Base-by-base conservation (phyloP, 2,888 invertebrate genomes). In the Diaperis boleti region DNA sequence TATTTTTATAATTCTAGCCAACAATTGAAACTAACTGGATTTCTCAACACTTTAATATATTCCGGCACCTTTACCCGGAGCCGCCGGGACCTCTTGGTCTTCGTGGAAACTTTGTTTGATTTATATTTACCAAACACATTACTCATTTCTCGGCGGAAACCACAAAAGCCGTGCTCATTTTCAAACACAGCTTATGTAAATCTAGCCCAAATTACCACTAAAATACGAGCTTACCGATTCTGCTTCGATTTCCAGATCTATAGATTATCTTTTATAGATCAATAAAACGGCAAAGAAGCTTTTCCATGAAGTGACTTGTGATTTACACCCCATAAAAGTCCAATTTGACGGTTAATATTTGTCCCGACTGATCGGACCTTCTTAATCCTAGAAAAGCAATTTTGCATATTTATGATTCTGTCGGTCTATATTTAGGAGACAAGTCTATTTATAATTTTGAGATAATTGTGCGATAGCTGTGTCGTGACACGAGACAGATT, bases 181-280 rank as follows among this genome's bases (percentile, higher is more conserved):
- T 10, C 20, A 54, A n/a, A 39, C 29, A 39, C 14, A 39, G 15
- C 6, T 35, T 39, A 42, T 55, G 29, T 20, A 26, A 54, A 14
- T 41, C 22, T 7, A 26, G 14, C 17, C 15, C 15, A 31, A n/a
- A 10, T 42, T 26, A 18, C 13, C 8, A 1, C 22, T 44, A 35
- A 37, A 35, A 37, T 44, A 31, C 37, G 31, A 35, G 35, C 47
- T 47, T 57, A 47, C 14, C 37, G 37, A 59, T 49, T 52, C 39
- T 33, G 17, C 45, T 26, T 50, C 20, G 37, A 22, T 52, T 31
- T 26, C 42, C 26, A 42, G 29, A 35, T 44, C 44, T 33, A 35
- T 31, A 49, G 33, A 59, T 50, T 39, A 59, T 41, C 26, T 18
- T 47, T 52, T 42, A 55, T 42, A 55, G 55, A 20, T 55, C 55